Conservation (phyloP, 1,140 invertebrate species). For the Condylostylus longicornis region DNA sequence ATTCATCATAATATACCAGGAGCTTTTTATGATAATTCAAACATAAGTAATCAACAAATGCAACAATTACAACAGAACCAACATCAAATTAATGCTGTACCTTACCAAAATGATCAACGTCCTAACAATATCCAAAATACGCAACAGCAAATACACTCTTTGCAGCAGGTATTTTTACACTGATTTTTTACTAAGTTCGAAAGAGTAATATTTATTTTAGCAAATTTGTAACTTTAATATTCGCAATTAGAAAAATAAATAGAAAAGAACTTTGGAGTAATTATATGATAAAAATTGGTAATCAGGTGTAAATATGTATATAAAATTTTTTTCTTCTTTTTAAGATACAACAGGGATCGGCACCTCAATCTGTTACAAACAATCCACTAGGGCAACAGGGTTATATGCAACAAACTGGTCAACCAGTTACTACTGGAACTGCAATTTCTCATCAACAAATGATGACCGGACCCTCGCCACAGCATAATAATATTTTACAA, state of each 20-base stretch:
- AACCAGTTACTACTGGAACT: background rate
- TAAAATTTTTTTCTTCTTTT: too few species aligned
- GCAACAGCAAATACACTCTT: background rate
- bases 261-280: too few species aligned
- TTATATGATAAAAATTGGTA: too few species aligned
- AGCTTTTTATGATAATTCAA: constrained; percentile 4
- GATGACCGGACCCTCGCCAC: constrained; percentile 6
- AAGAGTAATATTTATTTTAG: too few species aligned
- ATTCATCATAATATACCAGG: background rate
- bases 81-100: constrained; percentile 8
- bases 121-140: background rate
- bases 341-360: too few species aligned
- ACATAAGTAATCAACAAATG: constrained; percentile 14
- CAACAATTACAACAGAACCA: constrained; percentile 22
- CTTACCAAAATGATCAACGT: background rate
- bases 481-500: too few species aligned
- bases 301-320: too few species aligned
- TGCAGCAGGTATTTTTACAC: too few species aligned
- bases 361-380: background rate
- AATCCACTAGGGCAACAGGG: too few species aligned
- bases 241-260: too few species aligned
- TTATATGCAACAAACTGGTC: background rate
- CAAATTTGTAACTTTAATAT: too few species aligned
- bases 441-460: constrained; percentile 14
- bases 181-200: too few species aligned